Conservation (phyloP, 2,888 invertebrate genomes). For the Nymphalis urticae region DNA sequence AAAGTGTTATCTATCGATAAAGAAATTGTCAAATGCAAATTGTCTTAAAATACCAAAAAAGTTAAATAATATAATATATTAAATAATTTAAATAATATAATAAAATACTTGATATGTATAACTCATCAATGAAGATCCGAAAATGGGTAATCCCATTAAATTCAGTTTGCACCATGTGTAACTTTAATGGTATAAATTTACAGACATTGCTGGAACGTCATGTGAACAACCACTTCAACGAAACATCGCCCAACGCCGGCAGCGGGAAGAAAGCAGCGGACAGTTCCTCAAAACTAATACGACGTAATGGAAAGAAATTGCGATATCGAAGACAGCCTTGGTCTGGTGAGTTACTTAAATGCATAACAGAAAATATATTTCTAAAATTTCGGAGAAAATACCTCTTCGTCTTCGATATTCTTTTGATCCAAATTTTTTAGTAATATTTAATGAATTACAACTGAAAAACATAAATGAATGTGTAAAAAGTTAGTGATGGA, state of each 20-base stretch:
- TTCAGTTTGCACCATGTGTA: not conserved
- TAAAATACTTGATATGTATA: not conserved
- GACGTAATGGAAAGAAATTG: slow-evolving; percentile 93
- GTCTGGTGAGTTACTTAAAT: slow-evolving; percentile 85
- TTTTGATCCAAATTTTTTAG: no score
- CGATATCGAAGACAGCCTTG: slow-evolving; percentile 93
- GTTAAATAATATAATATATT: not conserved
- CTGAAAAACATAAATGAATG: no score
- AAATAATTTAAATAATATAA: no score
- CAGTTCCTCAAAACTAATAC: slow-evolving; percentile 87
- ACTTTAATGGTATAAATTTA: slow-evolving; percentile 47
- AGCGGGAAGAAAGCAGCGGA: slow-evolving; percentile 86
- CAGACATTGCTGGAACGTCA: slow-evolving; percentile 93
- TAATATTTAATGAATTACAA: no score
- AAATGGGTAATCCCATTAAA: slow-evolving; percentile 2
- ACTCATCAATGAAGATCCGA: not conserved
- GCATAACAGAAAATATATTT: no score
- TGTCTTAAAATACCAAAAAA: not conserved
- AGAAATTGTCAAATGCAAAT: not conserved
- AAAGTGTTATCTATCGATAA: not conserved
- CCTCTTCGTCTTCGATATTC: no score
- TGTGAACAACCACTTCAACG: slow-evolving; percentile 94
- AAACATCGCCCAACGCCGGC: slow-evolving; percentile 81
- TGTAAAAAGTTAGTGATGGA: no score
- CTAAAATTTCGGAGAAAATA: no score